These are phyloP conservation scores for Xenops minutus DNA, from an alignment of 2,797 vertebrate species.

Conservation along the genomic window DNA sequence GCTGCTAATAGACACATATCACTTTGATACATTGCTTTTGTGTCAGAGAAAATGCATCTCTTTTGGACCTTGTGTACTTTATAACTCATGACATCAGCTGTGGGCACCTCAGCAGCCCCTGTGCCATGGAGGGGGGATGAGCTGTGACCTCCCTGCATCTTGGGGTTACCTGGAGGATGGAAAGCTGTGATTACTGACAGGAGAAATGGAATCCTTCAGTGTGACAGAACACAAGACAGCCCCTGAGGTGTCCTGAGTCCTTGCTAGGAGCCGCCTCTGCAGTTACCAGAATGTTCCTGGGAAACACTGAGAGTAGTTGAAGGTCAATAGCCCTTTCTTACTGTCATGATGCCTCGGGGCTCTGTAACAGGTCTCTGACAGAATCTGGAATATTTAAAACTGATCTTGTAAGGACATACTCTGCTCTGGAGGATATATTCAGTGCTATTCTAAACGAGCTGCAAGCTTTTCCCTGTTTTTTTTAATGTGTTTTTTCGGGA, in stretches of 20 bases:
- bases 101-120: background rate
- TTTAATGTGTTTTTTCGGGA: background rate
- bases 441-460: background rate
- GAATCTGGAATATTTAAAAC: background rate
- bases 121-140: background rate
- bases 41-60: background rate
- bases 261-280: background rate
- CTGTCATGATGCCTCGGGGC: background rate
- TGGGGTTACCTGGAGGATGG: background rate
- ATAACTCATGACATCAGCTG: background rate
- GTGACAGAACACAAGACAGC: background rate
- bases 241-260: background rate
- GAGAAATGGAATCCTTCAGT: background rate
- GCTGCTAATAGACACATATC: constrained; percentile 32
- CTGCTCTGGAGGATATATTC: background rate
- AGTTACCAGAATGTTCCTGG: background rate
- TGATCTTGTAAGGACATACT: background rate
- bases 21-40: background rate
- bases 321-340: background rate
- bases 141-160: background rate
- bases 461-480: background rate
- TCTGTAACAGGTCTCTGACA: background rate
- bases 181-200: background rate
- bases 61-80: background rate
- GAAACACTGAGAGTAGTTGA: background rate